phyloP scores from a whole-genome alignment of 2,888 invertebrate genomes.

The Agrilus cyanescens region DNA sequence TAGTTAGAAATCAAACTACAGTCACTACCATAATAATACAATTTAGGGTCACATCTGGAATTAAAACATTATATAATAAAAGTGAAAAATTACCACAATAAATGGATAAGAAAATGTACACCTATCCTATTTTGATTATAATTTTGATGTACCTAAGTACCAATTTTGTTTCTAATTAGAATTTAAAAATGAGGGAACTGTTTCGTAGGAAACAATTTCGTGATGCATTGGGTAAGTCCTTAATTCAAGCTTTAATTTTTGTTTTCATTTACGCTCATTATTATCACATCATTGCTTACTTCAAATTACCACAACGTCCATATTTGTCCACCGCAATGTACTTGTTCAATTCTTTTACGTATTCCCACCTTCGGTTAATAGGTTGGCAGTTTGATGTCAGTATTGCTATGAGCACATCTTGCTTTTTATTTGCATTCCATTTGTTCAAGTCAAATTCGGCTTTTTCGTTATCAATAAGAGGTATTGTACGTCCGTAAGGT shows the following conservation, averaged over 20 bases:
- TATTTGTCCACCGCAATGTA: conserved; percentile 47
- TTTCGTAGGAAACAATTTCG: too few species aligned
- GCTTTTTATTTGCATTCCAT: conserved; percentile 32
- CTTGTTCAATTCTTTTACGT: conserved; percentile 43
- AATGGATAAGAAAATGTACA: too few species aligned
- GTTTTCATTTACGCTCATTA: too few species aligned
- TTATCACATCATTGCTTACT: conserved; percentile 20
- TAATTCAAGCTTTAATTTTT: not conserved
- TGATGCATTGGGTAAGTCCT: not conserved
- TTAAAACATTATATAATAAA: too few species aligned
- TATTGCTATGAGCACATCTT: conserved; percentile 39
- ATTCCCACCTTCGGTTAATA: conserved; percentile 39
- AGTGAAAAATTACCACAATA: too few species aligned
- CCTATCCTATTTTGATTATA: too few species aligned
- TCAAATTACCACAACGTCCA: conserved; percentile 42
- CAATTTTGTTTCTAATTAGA: too few species aligned
- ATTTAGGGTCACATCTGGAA: conserved; percentile 30
- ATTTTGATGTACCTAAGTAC: too few species aligned
- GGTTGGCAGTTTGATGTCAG: conserved; percentile 49
- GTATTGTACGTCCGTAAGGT: conserved; percentile 49
- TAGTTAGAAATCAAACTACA: conserved; percentile 46
- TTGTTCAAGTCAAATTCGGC: conserved; percentile 5
- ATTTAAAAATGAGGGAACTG: too few species aligned
- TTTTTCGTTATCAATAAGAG: conserved; percentile 13
- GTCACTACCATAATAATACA: conserved; percentile 29